A percentile compares a stretch with the other conserved stretches of the same genome.
These are phyloP conservation scores for Sebastes minor DNA, from an alignment of 2,797 vertebrate species.

Conservation along the genomic window DNA sequence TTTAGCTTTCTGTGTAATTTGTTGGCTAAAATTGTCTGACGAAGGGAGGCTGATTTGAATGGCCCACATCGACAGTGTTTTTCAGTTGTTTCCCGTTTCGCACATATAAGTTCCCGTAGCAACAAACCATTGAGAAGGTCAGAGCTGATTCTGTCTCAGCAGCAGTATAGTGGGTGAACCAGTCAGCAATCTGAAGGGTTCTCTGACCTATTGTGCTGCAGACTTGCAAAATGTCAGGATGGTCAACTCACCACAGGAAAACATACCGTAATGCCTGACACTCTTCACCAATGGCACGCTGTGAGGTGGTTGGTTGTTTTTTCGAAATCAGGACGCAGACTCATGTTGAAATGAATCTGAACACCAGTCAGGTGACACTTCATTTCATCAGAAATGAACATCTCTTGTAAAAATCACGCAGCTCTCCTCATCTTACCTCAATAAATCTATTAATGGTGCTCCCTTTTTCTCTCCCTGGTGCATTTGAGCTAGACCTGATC, in stretches of 20 bases:
- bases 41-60: not conserved
- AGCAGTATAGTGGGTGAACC: not conserved
- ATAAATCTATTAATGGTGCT: constrained; percentile 39
- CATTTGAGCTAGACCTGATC: constrained; percentile 31
- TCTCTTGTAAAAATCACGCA: not conserved
- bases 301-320: not conserved
- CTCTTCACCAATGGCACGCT: not conserved
- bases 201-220: not conserved
- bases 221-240: not conserved
- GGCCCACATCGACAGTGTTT: not conserved
- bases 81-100: not conserved
- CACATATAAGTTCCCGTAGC: not conserved
- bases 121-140: not conserved
- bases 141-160: not conserved
- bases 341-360: not conserved
- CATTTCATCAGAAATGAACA: constrained; percentile 19
- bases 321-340: not conserved
- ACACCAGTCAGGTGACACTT: not conserved
- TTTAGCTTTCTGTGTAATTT: not conserved
- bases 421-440: constrained; percentile 14
- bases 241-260: not conserved
- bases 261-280: not conserved
- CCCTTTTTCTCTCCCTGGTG: constrained; percentile 42
- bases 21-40: not conserved
- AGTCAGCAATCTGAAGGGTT: not conserved